A percentile compares a stretch with the other conserved stretches of the same genome.
Evolutionary conservation across 2,797 vertebrate species (phyloP).

Genomic region (Momotus momota): DNA sequence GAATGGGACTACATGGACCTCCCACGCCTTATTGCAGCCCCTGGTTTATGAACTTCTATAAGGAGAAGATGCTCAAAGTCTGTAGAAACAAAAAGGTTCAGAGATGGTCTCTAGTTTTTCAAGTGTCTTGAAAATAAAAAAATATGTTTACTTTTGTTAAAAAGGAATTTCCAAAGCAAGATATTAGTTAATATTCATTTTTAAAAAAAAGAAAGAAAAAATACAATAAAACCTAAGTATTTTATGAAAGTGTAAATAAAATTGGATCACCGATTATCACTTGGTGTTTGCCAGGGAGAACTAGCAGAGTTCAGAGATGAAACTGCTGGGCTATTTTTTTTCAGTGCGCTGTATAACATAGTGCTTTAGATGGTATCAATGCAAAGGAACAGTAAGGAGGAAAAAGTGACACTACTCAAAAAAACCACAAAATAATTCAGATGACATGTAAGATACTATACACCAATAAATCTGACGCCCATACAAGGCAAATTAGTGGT

Average conservation of each 20-base stretch:
- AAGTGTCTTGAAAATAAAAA: background rate
- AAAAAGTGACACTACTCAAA: background rate
- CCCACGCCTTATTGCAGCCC: background rate
- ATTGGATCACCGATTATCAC: background rate
- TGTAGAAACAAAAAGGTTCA: background rate
- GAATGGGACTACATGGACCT: background rate
- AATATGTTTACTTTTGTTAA: background rate
- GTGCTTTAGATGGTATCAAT: background rate
- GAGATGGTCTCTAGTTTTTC: background rate
- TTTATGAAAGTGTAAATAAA: background rate
- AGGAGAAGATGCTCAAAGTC: background rate
- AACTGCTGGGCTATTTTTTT: background rate
- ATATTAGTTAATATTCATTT: background rate
- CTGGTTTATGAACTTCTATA: background rate
- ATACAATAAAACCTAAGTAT: background rate
- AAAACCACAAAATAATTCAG: background rate
- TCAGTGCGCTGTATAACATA: background rate
- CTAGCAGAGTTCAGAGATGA: background rate
- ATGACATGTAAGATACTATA: background rate
- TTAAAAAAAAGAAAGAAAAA: background rate
- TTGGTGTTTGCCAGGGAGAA: background rate
- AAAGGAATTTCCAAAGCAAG: background rate
- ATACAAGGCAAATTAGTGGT: background rate
- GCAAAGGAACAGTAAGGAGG: background rate
- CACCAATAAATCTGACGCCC: background rate